Evolutionary conservation across 2,797 vertebrate genomes (phyloP).

Genomic region (Botia kubotai): DNA sequence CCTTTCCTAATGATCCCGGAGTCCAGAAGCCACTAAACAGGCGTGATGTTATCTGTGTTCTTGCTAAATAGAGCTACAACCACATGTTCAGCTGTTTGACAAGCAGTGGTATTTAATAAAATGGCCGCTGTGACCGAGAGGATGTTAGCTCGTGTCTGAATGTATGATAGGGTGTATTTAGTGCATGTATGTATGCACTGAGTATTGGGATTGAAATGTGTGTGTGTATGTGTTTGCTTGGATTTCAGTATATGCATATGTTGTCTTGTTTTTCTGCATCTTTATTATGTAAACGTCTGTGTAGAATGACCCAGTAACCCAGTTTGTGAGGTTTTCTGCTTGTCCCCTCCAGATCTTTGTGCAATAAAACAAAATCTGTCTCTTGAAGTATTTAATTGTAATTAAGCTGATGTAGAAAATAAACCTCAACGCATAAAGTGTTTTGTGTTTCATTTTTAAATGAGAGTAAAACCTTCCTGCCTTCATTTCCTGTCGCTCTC

Average conservation of each 20-base stretch:
- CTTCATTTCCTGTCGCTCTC: constrained; percentile 37
- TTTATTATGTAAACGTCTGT: constrained; percentile 36
- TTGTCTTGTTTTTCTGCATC: background rate
- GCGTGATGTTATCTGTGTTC: constrained; percentile 20
- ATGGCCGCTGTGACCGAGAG: background rate
- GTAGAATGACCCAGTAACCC: constrained; percentile 35
- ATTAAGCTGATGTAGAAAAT: background rate
- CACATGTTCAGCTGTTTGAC: constrained; percentile 16
- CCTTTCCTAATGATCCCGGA: constrained; percentile 26
- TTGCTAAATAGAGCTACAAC: constrained; percentile 29
- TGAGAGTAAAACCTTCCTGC: constrained; percentile 13
- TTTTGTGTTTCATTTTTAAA: background rate
- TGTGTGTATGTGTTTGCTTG: constrained; percentile 62
- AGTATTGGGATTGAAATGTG: constrained; percentile 10
- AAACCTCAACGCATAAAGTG: background rate
- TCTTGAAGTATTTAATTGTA: background rate
- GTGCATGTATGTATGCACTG: background rate
- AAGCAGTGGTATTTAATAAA: constrained; percentile 7
- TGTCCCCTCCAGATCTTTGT: constrained; percentile 25
- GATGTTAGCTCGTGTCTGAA: background rate
- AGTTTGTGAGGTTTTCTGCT: constrained; percentile 30
- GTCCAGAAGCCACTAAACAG: constrained; percentile 10
- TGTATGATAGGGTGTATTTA: background rate
- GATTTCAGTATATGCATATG: constrained; percentile 4
- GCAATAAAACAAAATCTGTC: background rate